Percentiles rank a stretch among this genome's conserved stretches.
Evolutionary conservation across 2,797 vertebrate species (phyloP).

Genomic region (Melanotaenia trifasciata): DNA sequence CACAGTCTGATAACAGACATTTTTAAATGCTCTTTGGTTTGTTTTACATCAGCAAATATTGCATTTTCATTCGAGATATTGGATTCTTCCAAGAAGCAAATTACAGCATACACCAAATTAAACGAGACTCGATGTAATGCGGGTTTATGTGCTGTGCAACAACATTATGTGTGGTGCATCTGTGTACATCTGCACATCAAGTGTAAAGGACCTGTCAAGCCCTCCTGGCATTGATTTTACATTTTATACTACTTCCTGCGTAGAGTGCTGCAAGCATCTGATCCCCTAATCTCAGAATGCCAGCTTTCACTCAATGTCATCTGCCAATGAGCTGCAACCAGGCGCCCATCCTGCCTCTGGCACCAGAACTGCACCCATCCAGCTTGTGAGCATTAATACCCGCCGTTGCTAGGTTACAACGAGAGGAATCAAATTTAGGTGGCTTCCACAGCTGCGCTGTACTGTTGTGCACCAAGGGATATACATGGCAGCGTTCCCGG

Average conservation of each 20-base stretch:
- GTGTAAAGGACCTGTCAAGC: constrained; percentile 67
- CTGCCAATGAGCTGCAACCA: constrained; percentile 83
- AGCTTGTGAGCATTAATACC: constrained; percentile 76
- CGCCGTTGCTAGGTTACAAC: constrained; percentile 82
- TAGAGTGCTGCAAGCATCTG: constrained; percentile 75
- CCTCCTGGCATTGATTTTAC: constrained; percentile 74
- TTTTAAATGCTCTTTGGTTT: constrained; percentile 41
- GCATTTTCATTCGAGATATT: constrained; percentile 33
- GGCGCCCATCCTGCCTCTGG: constrained; percentile 81
- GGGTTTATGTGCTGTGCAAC: constrained; percentile 48
- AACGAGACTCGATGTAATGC: constrained; percentile 32
- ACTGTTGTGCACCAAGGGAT: constrained; percentile 75
- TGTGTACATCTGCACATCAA: constrained; percentile 64
- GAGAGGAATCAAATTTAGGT: constrained; percentile 81
- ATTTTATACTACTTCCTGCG: constrained; percentile 76
- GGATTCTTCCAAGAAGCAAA: constrained; percentile 33
- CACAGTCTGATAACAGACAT: constrained; percentile 42
- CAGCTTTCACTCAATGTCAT: constrained; percentile 85
- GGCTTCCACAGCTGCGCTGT: constrained; percentile 81
- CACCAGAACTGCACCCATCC: constrained; percentile 79
- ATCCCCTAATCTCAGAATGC: constrained; percentile 83
- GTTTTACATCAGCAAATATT: constrained; percentile 64
- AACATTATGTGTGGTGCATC: constrained; percentile 54
- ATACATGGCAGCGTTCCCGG: constrained; percentile 78
- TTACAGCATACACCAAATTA: constrained; percentile 21